Percentiles rank a stretch among this genome's conserved stretches.
Evolutionary conservation across 2,888 invertebrate species (phyloP).

Genomic region (Drepana falcataria): DNA sequence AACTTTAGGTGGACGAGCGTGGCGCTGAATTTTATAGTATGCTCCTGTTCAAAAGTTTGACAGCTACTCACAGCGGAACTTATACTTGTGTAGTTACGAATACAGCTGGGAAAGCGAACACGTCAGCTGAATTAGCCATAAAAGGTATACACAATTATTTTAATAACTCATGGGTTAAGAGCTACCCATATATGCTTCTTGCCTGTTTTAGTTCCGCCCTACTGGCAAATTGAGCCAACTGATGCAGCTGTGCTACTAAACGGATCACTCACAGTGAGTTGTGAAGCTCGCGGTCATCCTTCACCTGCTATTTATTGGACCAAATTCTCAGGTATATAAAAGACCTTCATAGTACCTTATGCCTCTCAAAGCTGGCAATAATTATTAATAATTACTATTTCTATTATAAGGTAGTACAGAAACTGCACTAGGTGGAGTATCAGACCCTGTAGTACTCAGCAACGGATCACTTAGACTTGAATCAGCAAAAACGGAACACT

Average conservation of each 20-base stretch:
- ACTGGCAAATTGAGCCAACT: conserved; percentile 86
- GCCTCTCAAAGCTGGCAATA: neutral
- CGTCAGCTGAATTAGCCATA: conserved; percentile 84
- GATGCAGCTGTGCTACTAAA: conserved; percentile 86
- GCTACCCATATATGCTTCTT: neutral
- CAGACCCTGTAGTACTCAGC: conserved; percentile 70
- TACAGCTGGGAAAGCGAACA: conserved; percentile 85
- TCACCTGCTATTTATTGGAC: conserved; percentile 86
- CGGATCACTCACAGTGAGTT: conserved; percentile 85
- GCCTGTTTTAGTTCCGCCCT: conserved; percentile 83
- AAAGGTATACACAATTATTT: conserved; percentile 73
- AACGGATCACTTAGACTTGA: conserved; percentile 88
- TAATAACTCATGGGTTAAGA: too few relatives aligned
- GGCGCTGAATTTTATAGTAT: conserved; percentile 86
- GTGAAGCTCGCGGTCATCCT: conserved; percentile 89
- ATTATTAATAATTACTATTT: conserved; percentile 4
- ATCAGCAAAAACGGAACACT: conserved; percentile 85
- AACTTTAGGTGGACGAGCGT: conserved; percentile 80
- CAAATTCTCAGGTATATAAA: conserved; percentile 80
- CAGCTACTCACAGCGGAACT: conserved; percentile 82
- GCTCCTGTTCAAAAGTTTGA: conserved; percentile 84
- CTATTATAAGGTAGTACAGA: conserved; percentile 55
- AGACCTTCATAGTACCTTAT: neutral
- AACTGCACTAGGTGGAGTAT: conserved; percentile 61
- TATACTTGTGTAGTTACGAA: conserved; percentile 87